A percentile compares a stretch with the other conserved stretches of the same genome.
phyloP scores from a whole-genome alignment of 2,797 vertebrate species.

The Remorina albescens region DNA sequence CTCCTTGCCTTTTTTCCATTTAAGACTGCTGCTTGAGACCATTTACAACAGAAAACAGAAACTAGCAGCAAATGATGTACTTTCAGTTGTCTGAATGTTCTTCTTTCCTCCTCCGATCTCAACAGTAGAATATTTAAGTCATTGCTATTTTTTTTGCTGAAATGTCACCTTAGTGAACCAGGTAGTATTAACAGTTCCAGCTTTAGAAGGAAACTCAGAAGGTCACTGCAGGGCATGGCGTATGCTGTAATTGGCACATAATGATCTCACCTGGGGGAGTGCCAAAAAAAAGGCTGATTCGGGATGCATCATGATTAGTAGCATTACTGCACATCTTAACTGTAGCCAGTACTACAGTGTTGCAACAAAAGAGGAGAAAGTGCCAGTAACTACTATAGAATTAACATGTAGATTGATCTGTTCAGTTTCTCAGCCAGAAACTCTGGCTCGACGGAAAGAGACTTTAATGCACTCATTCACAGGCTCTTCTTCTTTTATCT shows the following conservation, averaged over 20 bases:
- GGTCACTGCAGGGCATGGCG: background rate
- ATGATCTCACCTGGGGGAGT: background rate
- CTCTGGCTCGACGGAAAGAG: slow-evolving; percentile 52
- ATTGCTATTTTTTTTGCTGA: background rate
- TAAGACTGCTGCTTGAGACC: background rate
- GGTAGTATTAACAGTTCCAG: background rate
- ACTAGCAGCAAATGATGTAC: background rate
- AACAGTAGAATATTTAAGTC: background rate
- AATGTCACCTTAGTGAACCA: background rate
- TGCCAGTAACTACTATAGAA: slow-evolving; percentile 66
- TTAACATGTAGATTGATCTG: slow-evolving; percentile 69
- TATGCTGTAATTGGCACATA: background rate
- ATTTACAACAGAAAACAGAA: slow-evolving; percentile 10
- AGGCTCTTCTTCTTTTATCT: slow-evolving; percentile 69
- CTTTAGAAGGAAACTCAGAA: background rate
- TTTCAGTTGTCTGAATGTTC: background rate
- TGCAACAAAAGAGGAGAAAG: slow-evolving; percentile 29
- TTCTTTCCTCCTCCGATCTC: background rate
- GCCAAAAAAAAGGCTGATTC: background rate
- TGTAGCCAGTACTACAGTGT: slow-evolving; percentile 22
- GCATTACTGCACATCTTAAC: slow-evolving; percentile 10
- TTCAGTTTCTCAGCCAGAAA: slow-evolving; percentile 51
- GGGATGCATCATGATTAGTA: slow-evolving; percentile 11
- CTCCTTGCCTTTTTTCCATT: background rate
- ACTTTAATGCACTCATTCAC: slow-evolving; percentile 75